These are phyloP conservation scores for Monochamus alternatus DNA, from an alignment of 2,888 invertebrate genomes.

Conservation along the genomic window DNA sequence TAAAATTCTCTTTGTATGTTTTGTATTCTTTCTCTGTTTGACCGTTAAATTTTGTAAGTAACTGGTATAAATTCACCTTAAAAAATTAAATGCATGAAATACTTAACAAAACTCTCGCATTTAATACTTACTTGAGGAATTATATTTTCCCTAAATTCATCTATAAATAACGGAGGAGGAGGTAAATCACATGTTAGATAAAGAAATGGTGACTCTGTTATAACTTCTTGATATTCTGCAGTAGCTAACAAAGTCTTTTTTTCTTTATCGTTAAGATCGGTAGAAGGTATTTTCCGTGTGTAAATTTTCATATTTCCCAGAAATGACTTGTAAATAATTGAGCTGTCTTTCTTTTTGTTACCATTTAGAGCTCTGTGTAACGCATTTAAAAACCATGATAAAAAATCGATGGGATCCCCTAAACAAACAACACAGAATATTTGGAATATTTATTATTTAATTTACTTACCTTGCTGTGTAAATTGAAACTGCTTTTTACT, in stretches of 20 bases:
- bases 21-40: conserved; percentile 97
- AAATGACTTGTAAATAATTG: conserved; percentile 96
- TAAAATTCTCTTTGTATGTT: conserved; percentile 98
- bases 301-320: conserved; percentile 92
- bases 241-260: conserved; percentile 84
- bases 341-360: conserved; percentile 88
- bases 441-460: not conserved
- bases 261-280: conserved; percentile 92
- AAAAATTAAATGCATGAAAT: conserved; percentile 53
- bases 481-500: conserved; percentile 98
- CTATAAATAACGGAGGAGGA: conserved; percentile 96
- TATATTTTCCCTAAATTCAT: conserved; percentile 98
- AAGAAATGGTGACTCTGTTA: conserved; percentile 93
- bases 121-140: conserved; percentile 88
- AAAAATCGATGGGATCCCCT: conserved; percentile 97
- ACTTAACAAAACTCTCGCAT: not conserved
- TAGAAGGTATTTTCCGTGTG: conserved; percentile 93
- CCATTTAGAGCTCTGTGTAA: conserved; percentile 96
- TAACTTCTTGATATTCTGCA: conserved; percentile 90
- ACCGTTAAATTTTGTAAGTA: conserved; percentile 97
- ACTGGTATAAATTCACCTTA: conserved; percentile 92
- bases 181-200: conserved; percentile 98
- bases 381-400: conserved; percentile 98
- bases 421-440: conserved; percentile 7
- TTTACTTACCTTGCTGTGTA: conserved; percentile 89